Conservation (phyloP, 2,113 vertebrate species). For the Chaetodon trifascialis region DNA sequence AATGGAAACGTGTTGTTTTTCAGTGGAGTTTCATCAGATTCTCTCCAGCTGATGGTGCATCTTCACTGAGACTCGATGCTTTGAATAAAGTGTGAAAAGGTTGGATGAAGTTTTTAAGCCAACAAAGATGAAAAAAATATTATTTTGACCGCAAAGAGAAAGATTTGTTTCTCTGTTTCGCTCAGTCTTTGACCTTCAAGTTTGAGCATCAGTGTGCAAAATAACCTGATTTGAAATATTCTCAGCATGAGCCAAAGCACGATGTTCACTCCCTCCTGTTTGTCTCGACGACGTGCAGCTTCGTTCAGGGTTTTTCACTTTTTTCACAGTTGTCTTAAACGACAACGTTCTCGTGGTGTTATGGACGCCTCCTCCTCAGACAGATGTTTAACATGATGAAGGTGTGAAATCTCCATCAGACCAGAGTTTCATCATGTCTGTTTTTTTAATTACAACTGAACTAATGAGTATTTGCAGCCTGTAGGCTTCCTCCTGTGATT, state of each 20-base stretch:
- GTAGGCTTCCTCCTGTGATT: constrained; percentile 28
- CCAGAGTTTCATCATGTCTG: constrained; percentile 22
- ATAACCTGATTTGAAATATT: not conserved
- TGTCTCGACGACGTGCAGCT: too few species aligned
- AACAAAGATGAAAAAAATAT: not conserved
- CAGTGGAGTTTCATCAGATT: not conserved
- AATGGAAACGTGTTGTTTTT: not conserved
- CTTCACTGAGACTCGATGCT: not conserved
- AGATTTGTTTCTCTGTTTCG: not conserved
- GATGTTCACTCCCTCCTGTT: not conserved
- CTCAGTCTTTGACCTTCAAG: not conserved
- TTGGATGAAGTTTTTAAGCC: not conserved
- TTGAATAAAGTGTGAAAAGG: not conserved
- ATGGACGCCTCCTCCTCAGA: not conserved
- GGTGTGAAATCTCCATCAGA: not conserved
- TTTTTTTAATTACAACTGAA: constrained; percentile 22
- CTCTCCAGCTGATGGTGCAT: not conserved
- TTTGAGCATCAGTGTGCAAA: not conserved
- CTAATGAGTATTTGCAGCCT: constrained; percentile 10
- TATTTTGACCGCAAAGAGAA: not conserved
- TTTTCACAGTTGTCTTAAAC: not conserved
- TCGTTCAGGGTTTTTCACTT: too few species aligned
- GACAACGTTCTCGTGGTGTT: not conserved
- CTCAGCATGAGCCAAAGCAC: not conserved
- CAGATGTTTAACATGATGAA: not conserved